Conservation (phyloP, 2,797 vertebrate species). For the Nothura maculosa region DNA sequence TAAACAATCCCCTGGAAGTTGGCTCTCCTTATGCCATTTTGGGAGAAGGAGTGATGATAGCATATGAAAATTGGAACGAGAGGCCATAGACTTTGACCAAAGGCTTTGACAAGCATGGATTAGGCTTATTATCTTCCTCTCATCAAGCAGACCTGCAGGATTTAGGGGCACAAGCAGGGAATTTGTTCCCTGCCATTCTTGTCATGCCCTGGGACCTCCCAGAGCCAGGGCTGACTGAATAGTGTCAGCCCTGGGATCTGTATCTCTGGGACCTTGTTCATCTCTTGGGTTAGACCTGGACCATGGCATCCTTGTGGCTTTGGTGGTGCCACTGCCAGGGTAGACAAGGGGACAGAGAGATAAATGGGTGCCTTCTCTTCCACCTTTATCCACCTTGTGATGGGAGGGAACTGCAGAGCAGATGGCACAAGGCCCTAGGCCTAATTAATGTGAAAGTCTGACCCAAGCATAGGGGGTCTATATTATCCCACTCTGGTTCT, state of each 20-base stretch:
- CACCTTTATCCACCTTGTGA: not conserved
- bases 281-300: not conserved
- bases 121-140: not conserved
- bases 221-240: not conserved
- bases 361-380: not conserved
- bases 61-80: too few relatives aligned
- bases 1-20: accelerated
- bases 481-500: not conserved
- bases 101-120: not conserved
- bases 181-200: not conserved
- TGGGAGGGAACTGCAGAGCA: not conserved
- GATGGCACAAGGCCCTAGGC: not conserved
- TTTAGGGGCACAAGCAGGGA: not conserved
- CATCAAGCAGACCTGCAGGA: not conserved
- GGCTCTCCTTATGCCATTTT: not conserved
- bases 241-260: too few relatives aligned
- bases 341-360: not conserved
- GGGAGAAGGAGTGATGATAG: not conserved
- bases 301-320: not conserved
- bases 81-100: too few relatives aligned
- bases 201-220: not conserved
- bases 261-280: accelerated
- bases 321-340: accelerated
- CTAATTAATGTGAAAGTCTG: not conserved
- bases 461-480: not conserved